These are phyloP conservation scores for Drosophila algonquin DNA, from an alignment of 2,888 invertebrate genomes.

Conservation along the genomic window DNA sequence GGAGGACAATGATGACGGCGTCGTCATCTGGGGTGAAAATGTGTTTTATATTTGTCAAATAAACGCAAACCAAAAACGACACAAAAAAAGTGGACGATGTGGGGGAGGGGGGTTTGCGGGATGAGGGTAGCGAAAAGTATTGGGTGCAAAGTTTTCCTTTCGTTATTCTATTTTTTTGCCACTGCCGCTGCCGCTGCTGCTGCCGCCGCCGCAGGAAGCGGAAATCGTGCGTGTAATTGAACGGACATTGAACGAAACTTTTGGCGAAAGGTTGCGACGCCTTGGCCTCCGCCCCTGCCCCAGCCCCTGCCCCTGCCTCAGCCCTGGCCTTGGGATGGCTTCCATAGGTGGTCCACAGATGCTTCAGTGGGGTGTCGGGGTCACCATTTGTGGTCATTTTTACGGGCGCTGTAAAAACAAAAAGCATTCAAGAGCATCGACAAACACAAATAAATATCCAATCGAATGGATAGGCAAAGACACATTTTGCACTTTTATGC, in stretches of 20 bases:
- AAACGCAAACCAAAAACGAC: constrained; percentile 61
- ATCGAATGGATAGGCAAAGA: constrained; percentile 55
- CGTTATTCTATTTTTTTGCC: constrained; percentile 35
- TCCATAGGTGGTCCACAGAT: background rate
- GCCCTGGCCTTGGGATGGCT: too few species aligned
- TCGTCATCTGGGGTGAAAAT: constrained; percentile 66
- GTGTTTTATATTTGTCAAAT: constrained; percentile 78
- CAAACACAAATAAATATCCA: constrained; percentile 72
- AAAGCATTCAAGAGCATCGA: constrained; percentile 47
- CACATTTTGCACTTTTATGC: constrained; percentile 73
- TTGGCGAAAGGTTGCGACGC: constrained; percentile 53
- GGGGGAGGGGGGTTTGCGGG: too few species aligned
- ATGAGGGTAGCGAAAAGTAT: constrained; percentile 28
- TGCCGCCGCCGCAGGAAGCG: constrained; percentile 69
- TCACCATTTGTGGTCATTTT: constrained; percentile 73
- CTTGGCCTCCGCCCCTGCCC: constrained; percentile 8
- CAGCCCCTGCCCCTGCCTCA: too few species aligned
- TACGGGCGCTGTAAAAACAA: constrained; percentile 75
- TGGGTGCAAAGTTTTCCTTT: constrained; percentile 41
- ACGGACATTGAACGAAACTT: constrained; percentile 75
- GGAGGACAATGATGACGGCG: constrained; percentile 40
- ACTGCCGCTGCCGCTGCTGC: constrained; percentile 47
- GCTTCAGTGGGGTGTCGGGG: background rate
- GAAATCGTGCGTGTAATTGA: constrained; percentile 79
- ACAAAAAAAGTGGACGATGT: background rate